These are phyloP conservation scores for Platalea minor DNA, from an alignment of 2,797 vertebrate genomes.

Conservation along the genomic window DNA sequence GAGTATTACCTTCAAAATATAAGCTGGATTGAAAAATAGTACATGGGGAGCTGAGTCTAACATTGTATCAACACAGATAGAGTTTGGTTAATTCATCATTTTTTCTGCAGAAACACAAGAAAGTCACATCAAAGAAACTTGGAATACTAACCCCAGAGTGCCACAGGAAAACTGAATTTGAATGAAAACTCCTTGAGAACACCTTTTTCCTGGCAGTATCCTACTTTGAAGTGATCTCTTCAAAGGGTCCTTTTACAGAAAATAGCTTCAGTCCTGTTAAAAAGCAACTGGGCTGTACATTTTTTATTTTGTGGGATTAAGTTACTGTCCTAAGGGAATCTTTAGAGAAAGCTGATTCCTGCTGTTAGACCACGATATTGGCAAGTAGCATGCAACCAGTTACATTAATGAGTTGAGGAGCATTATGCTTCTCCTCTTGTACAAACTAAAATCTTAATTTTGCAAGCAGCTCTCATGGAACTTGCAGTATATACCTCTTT, in stretches of 20 bases:
- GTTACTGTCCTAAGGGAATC: background rate
- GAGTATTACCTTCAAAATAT: background rate
- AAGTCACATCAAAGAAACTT: background rate
- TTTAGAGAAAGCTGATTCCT: background rate
- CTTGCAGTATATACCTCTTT: background rate
- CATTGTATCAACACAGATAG: background rate
- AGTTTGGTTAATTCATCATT: background rate
- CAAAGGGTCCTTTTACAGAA: background rate
- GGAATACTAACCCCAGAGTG: background rate
- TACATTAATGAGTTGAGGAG: background rate
- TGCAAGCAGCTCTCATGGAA: background rate
- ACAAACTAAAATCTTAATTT: constrained; percentile 1
- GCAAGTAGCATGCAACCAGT: background rate
- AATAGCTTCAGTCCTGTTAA: background rate
- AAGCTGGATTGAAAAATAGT: background rate
- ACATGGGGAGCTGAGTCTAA: background rate
- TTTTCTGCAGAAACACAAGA: background rate
- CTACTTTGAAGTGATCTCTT: background rate
- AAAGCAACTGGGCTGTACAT: background rate
- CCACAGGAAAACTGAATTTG: background rate
- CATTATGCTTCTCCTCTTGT: background rate
- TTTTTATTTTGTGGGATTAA: constrained; percentile 8
- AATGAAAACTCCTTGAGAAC: background rate
- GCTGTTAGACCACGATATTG: background rate
- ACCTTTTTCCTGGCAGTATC: background rate